A percentile compares a stretch with the other conserved stretches of the same genome.
Conservation (phyloP, 2,797 vertebrate genomes). For the Argyrosomus regius region DNA sequence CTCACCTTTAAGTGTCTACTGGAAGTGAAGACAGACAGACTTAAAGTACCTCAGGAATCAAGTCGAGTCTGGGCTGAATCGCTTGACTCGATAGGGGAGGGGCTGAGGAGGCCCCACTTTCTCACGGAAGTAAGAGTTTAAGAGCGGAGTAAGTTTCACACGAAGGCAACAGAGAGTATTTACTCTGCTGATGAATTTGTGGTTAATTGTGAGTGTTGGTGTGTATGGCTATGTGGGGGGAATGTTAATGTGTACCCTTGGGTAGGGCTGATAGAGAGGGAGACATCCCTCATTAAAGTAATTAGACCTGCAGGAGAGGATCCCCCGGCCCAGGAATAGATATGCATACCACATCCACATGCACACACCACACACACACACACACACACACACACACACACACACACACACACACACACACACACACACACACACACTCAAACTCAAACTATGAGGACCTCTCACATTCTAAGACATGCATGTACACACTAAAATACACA, state of each 20-base stretch:
- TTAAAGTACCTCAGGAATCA: constrained; percentile 52
- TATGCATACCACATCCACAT: constrained; percentile 51
- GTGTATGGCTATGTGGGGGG: constrained; percentile 74
- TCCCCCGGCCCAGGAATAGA: constrained; percentile 75
- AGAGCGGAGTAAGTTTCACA: constrained; percentile 56
- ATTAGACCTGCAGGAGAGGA: constrained; percentile 82
- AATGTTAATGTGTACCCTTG: constrained; percentile 82
- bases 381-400: constrained; percentile 65
- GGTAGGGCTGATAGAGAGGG: constrained; percentile 74
- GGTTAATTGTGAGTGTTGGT: constrained; percentile 77
- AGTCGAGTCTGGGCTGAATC: constrained; percentile 49
- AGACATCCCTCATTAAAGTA: constrained; percentile 82
- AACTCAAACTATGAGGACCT: constrained; percentile 29
- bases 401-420: constrained; percentile 49
- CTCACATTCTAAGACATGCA: constrained; percentile 18
- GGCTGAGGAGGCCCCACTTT: constrained; percentile 23
- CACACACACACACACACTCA: constrained; percentile 20
- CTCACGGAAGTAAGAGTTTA: constrained; percentile 63
- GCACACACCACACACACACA: constrained; percentile 69
- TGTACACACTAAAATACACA: constrained; percentile 3
- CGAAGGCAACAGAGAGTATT: constrained; percentile 58
- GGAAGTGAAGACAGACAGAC: constrained; percentile 63
- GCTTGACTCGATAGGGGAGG: constrained; percentile 18
- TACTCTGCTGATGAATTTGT: constrained; percentile 78
- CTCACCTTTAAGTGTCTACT: constrained; percentile 68